Percentiles rank a stretch among this genome's conserved stretches.
Evolutionary conservation across 2,797 vertebrate species (phyloP).

Genomic region (Uromys caudimaculatus): DNA sequence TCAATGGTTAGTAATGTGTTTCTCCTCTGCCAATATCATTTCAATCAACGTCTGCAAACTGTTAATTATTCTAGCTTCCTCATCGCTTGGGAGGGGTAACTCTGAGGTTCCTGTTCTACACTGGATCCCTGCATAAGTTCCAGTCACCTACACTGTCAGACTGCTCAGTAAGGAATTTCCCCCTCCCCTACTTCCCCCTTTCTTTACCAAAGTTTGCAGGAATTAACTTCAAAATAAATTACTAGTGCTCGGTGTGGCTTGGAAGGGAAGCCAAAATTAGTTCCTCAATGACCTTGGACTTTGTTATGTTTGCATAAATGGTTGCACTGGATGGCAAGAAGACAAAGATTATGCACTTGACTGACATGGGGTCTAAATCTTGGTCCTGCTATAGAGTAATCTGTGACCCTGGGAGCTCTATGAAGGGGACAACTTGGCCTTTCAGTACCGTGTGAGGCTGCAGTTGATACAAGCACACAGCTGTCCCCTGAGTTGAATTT

Average conservation of each 20-base stretch:
- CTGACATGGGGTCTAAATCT: background rate
- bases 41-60: background rate
- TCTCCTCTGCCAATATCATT: background rate
- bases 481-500: conserved; percentile 9
- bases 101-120: background rate
- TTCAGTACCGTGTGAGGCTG: background rate
- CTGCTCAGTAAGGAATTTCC: background rate
- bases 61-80: background rate
- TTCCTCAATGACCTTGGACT: background rate
- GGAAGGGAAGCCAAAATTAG: background rate
- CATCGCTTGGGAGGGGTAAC: background rate
- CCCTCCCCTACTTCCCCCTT: background rate
- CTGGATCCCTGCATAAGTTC: background rate
- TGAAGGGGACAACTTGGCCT: background rate
- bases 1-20: background rate
- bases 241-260: background rate
- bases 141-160: background rate
- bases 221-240: conserved; percentile 50
- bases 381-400: background rate
- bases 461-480: background rate
- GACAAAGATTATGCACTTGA: background rate
- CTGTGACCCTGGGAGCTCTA: background rate
- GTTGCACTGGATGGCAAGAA: background rate
- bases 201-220: background rate
- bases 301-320: background rate